These are phyloP conservation scores for Hermaeophaga mercurialis DNA, from an alignment of 2,888 invertebrate species.

Conservation along the genomic window DNA sequence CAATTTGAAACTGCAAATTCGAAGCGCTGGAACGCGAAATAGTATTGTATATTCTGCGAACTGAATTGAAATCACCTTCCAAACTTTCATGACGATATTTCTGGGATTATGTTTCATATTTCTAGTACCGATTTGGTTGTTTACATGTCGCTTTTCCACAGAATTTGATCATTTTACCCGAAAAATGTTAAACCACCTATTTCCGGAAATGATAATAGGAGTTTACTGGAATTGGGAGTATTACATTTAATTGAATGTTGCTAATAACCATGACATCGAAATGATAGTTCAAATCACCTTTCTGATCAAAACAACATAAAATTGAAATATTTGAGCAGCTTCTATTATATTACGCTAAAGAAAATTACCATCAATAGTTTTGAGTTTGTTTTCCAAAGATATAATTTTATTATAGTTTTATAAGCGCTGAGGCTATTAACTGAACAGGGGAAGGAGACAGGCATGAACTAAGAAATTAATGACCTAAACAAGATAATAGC, in stretches of 20 bases:
- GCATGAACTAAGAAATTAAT: slow-evolving; percentile 2
- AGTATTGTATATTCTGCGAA: not conserved
- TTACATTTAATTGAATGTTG: not conserved
- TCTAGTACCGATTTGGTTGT: not conserved
- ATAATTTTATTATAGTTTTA: no score
- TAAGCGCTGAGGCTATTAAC: slow-evolving; percentile 1
- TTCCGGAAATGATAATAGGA: not conserved
- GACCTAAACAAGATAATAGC: slow-evolving; percentile 9
- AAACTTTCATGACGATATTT: not conserved
- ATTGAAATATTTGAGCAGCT: no score
- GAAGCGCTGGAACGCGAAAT: no score
- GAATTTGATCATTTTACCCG: not conserved
- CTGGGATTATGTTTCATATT: not conserved
- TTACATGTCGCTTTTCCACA: not conserved
- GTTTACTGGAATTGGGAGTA: no score
- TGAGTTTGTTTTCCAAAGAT: no score
- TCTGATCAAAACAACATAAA: no score
- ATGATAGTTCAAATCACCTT: no score
- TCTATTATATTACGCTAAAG: no score
- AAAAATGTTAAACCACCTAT: not conserved
- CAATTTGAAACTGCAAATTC: no score
- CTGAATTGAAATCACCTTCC: not conserved
- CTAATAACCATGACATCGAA: not conserved
- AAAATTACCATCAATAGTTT: no score
- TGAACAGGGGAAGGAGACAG: slow-evolving; percentile 9